These are phyloP conservation scores for Pachliopta kotzebuea DNA, from an alignment of 2,888 invertebrate genomes.

Conservation along the genomic window DNA sequence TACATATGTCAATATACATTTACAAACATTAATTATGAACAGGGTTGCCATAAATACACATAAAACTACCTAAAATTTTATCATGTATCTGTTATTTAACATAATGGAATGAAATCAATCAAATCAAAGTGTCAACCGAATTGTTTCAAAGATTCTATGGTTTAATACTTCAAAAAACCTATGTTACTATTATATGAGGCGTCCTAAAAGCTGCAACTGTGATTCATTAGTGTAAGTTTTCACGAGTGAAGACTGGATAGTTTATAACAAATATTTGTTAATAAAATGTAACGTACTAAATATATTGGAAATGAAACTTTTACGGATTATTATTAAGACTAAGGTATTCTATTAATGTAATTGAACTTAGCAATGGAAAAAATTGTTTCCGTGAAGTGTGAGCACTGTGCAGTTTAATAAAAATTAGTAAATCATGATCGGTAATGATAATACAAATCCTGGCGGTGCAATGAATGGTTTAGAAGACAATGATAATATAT, in stretches of 20 bases:
- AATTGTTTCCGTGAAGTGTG: slow-evolving; percentile 4
- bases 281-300: slow-evolving; percentile 16
- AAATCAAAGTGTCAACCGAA: slow-evolving; percentile 1
- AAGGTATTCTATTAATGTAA: slow-evolving; percentile 2
- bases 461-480: slow-evolving; percentile 48
- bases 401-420: slow-evolving; percentile 15
- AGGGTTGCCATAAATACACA: neutral
- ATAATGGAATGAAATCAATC: neutral
- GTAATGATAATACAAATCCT: slow-evolving; percentile 38
- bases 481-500: slow-evolving; percentile 51
- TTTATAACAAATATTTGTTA: neutral
- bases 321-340: slow-evolving; percentile 10
- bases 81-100: neutral
- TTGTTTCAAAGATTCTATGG: neutral
- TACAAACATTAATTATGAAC: too few relatives aligned
- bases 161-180: neutral
- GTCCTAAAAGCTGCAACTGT: neutral
- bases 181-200: neutral
- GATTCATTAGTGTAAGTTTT: neutral
- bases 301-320: slow-evolving; percentile 8
- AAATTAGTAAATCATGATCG: slow-evolving; percentile 43
- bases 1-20: too few relatives aligned
- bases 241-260: neutral
- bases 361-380: slow-evolving; percentile 5
- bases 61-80: too few relatives aligned